A percentile compares a stretch with the other conserved stretches of the same genome.
Evolutionary conservation across 2,113 vertebrate genomes (phyloP).

Genomic region (Oceanites oceanicus): DNA sequence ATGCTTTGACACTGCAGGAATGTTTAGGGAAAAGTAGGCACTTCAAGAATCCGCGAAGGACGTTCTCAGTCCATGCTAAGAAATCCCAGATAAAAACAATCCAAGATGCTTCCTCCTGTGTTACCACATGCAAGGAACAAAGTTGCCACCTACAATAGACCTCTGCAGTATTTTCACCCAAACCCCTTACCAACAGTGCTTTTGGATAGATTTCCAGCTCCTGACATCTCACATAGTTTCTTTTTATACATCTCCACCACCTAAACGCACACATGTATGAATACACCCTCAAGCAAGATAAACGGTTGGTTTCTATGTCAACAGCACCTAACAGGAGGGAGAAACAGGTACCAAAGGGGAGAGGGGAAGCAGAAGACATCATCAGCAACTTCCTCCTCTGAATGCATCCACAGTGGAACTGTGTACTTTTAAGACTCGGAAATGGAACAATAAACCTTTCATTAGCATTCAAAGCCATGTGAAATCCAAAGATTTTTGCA

Average conservation of each 20-base stretch:
- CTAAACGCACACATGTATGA: neutral
- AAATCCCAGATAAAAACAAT: neutral
- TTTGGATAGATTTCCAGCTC: neutral
- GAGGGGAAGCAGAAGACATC: neutral
- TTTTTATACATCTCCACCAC: neutral
- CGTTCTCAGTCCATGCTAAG: neutral
- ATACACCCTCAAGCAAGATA: neutral
- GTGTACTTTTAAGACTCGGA: neutral
- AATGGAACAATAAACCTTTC: slow-evolving; percentile 10
- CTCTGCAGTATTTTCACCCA: neutral
- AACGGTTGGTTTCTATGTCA: neutral
- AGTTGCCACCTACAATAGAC: neutral
- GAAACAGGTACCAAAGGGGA: neutral
- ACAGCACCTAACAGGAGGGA: neutral
- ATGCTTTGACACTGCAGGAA: neutral
- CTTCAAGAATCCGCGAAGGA: neutral
- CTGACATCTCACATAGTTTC: neutral
- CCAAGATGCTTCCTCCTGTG: neutral
- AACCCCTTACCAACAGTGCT: neutral
- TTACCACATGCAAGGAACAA: neutral
- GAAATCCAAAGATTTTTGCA: neutral
- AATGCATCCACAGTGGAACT: neutral
- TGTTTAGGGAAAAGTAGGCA: neutral
- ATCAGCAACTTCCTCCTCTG: slow-evolving; percentile 16
- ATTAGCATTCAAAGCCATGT: neutral